Base-by-base conservation (phyloP, 2,888 invertebrate species). In the Adineta ricciae region DNA sequence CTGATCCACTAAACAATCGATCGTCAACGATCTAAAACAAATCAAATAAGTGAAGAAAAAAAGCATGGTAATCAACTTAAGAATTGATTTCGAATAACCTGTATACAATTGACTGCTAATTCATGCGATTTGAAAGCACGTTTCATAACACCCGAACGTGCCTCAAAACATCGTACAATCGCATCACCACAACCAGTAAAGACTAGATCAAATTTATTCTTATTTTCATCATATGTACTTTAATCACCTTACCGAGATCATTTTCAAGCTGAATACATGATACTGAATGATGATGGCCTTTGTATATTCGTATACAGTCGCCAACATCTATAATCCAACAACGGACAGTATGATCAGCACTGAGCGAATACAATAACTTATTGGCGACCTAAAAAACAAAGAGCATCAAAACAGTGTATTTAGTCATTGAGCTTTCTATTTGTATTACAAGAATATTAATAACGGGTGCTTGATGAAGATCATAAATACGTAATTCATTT, bases 321-420 rank as follows among this genome's bases (percentile, higher is more conserved):
- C 92, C 92, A 87, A 91, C 91, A 87, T 92, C 92, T 46, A 91
- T 89, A 19, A 92, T 91, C 92, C 92, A 92, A n/a, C 91, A 90
- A 84, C 91, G 87, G 2, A 90, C 92, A 5, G 91, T 91, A 86
- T 90, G 90, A 87, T 92, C 92, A 0, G 91, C 89, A 87, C 91
- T 91, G n/a, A 91, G 91, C 0, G 91, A 90, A 88, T 91, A 92
- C 87, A 92, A 87, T 83, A 92, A 90, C 86, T 91, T 90, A 87
- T 91, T 91, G 21, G 90, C 89, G 5, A 91, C 89, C 90, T 91
- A 41, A 1, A 78, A 11, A n/a, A 24, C 36, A 27, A 5, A 72
- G 5, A 8, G 16, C 2, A 64, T 2, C 5, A 46, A 46, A 46
- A 46, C 3, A 7, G 27, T 36, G 24, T 2, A 19, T 41, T 41